Base-by-base conservation (phyloP, 2,888 invertebrate species). In the Noctua fimbriata region DNA sequence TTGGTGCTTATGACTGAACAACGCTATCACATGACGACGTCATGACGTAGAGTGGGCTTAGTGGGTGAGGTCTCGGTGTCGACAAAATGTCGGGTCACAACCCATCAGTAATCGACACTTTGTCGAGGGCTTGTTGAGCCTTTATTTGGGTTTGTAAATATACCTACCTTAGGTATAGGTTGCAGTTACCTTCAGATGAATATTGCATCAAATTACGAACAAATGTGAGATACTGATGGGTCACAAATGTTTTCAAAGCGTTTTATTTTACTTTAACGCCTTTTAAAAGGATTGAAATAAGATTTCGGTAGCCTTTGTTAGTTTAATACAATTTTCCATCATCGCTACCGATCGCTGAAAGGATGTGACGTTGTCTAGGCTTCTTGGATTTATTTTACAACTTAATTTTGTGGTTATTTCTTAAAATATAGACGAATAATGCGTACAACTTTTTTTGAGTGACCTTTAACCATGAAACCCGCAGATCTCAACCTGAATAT, bases 81-180 rank as follows among this genome's bases (percentile, higher is more conserved):
- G 47, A 49, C 73, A 82, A n/a, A 36, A n/a, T 47, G 58, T 70
- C 60, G 60, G 75, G 73, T 65, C 71, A 32, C 77, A 10, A 28
- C 76, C 69, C 75, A 12, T 16, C 32, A 36, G 73, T 69, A 36
- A 85, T 78, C 24, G 80, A 79, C 66, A 73, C 36, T 76, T 49
- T 78, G n/a, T 70, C 24, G 52, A 70, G 14, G 14, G 67, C 28
- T 52, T 60, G 47, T 32, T 71, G 3, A 69, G 18, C n/a, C n/a
- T 67, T 36, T 63, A 66, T 58, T 67, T n/a, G n/a, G 36, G 10
- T 21, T 28, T 41, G 16, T 28, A 41, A 80, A 47, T 60, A 28
- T 47, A 47, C 47, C 47, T 47, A 47, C 47, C 47, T 47, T 2
- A 10, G 14, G 1, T n/a, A 52, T 4, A 55, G 55, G 55, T 58